These are phyloP conservation scores for Parauchenoglanis punctatus DNA, from an alignment of 2,797 vertebrate genomes.

Conservation along the genomic window DNA sequence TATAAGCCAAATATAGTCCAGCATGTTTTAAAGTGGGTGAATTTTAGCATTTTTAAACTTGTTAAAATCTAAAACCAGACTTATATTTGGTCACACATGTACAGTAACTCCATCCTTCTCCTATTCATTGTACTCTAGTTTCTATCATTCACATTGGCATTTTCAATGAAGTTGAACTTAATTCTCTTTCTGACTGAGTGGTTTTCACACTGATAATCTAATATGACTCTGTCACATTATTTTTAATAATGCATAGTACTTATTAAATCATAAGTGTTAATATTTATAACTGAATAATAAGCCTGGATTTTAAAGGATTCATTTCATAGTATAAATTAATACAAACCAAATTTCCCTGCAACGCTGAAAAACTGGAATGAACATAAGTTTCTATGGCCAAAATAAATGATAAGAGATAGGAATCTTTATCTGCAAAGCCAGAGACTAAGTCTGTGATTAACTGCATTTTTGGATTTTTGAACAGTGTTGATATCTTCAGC, in stretches of 20 bases:
- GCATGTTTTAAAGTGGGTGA: background rate
- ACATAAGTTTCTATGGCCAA: conserved; percentile 34
- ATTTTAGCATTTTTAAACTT: background rate
- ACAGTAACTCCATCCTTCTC: background rate
- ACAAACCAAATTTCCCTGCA: background rate
- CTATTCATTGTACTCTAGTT: background rate
- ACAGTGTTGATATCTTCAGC: conserved; percentile 54
- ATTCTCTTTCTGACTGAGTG: background rate
- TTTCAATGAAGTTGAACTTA: background rate
- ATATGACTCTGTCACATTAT: background rate
- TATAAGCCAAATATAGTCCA: background rate
- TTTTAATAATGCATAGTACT: background rate
- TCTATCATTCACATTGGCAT: background rate
- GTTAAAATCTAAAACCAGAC: background rate
- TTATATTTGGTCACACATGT: background rate
- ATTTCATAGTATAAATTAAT: background rate
- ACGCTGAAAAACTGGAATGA: conserved; percentile 9
- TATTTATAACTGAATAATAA: conserved; percentile 11
- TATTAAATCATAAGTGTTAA: background rate
- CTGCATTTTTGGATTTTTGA: conserved; percentile 48
- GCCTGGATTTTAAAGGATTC: background rate
- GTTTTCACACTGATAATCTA: background rate
- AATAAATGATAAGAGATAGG: conserved; percentile 53
- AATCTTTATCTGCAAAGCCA: conserved; percentile 52
- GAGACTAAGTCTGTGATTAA: conserved; percentile 56